Conservation (phyloP, 23 tunicate species). For the Ciona savignyi region DNA sequence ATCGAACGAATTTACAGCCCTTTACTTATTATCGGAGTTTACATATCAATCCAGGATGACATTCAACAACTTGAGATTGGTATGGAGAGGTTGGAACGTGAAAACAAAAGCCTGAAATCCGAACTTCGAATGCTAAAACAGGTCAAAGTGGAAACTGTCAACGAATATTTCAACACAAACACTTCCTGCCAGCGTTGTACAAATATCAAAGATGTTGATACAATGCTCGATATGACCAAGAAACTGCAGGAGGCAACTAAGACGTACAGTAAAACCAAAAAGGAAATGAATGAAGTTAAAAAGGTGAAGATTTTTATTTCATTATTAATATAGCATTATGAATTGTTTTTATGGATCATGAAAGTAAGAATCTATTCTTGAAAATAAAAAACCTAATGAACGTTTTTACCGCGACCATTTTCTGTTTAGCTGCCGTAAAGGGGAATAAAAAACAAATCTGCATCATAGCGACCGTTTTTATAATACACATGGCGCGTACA, state of each 20-base stretch:
- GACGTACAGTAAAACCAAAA: slow-evolving; percentile 40
- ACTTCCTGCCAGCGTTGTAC: background rate
- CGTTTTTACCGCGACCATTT: too few relatives aligned
- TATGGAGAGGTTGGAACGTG: slow-evolving; percentile 21
- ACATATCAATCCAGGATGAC: slow-evolving; percentile 33
- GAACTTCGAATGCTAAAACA: background rate
- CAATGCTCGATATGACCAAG: slow-evolving; percentile 37
- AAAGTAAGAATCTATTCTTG: too few relatives aligned
- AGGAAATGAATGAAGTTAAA: slow-evolving; percentile 23
- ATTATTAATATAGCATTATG: too few relatives aligned
- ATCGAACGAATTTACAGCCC: too few relatives aligned
- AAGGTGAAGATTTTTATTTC: too few relatives aligned
- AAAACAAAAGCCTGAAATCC: slow-evolving; percentile 26
- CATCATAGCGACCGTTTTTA: too few relatives aligned
- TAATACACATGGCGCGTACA: too few relatives aligned
- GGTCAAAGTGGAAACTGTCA: background rate
- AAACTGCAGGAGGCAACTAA: slow-evolving; percentile 56
- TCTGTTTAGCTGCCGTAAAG: too few relatives aligned
- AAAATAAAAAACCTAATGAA: too few relatives aligned
- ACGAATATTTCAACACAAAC: background rate
- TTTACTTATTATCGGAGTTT: too few relatives aligned
- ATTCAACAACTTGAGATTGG: slow-evolving; percentile 33
- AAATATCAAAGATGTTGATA: slow-evolving; percentile 15
- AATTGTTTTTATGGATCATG: too few relatives aligned
- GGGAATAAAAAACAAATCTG: too few relatives aligned